Evolutionary conservation across 2,888 invertebrate genomes (phyloP), one percentile per base, ranked within the genome.

Genomic region (Lithophane leautieri): DNA sequence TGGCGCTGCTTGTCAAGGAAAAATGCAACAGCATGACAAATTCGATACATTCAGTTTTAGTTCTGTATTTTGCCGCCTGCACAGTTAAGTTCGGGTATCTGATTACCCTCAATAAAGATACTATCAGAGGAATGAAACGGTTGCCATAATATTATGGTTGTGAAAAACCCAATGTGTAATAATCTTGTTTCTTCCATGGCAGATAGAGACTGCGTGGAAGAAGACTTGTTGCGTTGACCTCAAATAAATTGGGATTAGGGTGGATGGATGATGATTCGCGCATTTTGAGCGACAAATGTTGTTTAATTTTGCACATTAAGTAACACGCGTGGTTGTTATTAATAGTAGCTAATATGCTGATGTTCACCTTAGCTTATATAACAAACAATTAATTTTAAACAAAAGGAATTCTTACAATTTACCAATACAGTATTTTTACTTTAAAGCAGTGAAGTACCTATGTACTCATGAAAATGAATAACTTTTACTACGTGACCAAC

Each of bases 141-240:
- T 34, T 0, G 34, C 34, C 34, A 34, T 34, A 34, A 34, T 34
- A 34, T 34, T 34, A 34, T 42, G 9, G n/a, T 16, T n/a, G 14
- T 62, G 2, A 22, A 34, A 61, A 34, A 4, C 12, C 3, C 14
- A 62, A 65, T 60, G 60, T 62, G n/a, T n/a, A n/a, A n/a, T n/a
- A n/a, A n/a, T n/a, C n/a, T n/a, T 44, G 16, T 9, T 19, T 34
- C 2, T 25, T 25, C 9, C 4, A 25, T 14, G 34, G 9, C 19
- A 19, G n/a, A n/a, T 4, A 25, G n/a, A 25, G 6, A 14, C 19
- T 25, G 8, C 34, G 34, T 34, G 34, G n/a, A 9, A 52, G 19
- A 40, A 42, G 11, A 52, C 52, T 74, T 74, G 74, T 74, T 74
- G 44, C 76, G 34, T 16, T 6, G 4, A 16, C n/a, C n/a, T 11